Base-by-base conservation (phyloP, 2,888 invertebrate species). In the Protophormia terraenovae region DNA sequence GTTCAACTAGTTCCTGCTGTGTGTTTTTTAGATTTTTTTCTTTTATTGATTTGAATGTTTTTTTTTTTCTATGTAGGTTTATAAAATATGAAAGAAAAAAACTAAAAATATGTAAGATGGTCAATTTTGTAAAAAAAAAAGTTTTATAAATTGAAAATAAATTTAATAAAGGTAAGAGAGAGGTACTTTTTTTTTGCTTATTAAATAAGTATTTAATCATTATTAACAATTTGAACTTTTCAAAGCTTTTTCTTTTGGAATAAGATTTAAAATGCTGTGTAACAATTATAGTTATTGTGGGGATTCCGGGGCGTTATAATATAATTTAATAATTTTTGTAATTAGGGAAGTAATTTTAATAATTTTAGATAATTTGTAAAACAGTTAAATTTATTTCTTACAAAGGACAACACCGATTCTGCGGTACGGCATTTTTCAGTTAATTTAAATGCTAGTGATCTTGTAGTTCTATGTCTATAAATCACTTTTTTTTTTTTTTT, bases 1-100 rank as follows among this genome's bases (percentile, higher is more conserved):
- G 12, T 67, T 29, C 47, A 14, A 16, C 5, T 38, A 58, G 69
- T 47, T 60, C 69, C 78, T 50, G 69, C 78, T 78, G 69, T 60
- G 14, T 29, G 58, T 60, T 10, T 60, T 50, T 71, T 19, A 22
- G 8, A n/a, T n/a, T n/a, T n/a, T n/a, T n/a, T n/a, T n/a, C n/a
- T n/a, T 41, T 3, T 67, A 77, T 67, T 45, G 24, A 67, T 58
- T 67, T 66, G 16, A 67, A 58, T 67, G 53, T 62, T 47, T 71
- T 45, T n/a, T 16, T 32, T 45, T n/a, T n/a, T n/a, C n/a, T n/a
- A n/a, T n/a, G n/a, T n/a, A n/a, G n/a, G n/a, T n/a, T n/a, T n/a
- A n/a, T n/a, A n/a, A n/a, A n/a, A n/a, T n/a, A n/a, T n/a, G n/a
- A n/a, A n/a, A 19, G 6, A 35, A 45, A 8, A 73, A 32, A 73